Percentiles rank a stretch among this genome's conserved stretches.
Conservation (phyloP, 2,113 vertebrate species). For the Neotragus moschatus region DNA sequence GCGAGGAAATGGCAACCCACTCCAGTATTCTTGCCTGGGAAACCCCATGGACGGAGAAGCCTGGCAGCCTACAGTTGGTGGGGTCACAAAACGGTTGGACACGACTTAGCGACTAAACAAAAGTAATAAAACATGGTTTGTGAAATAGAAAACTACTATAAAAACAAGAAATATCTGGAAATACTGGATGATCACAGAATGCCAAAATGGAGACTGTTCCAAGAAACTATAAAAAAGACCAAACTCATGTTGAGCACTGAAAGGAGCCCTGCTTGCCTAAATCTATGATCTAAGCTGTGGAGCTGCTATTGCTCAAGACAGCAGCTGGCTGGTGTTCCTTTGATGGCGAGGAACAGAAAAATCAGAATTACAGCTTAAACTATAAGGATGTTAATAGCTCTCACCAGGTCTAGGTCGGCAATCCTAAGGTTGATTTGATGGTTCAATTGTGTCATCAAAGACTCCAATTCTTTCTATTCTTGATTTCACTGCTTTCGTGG, state of each 20-base stretch:
- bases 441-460: not conserved
- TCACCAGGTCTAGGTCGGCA: not conserved
- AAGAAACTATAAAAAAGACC: not conserved
- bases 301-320: not conserved
- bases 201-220: not conserved
- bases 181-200: constrained; percentile 9
- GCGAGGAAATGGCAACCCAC: not conserved
- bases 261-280: not conserved
- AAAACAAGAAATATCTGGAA: constrained; percentile 55
- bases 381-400: not conserved
- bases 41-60: not conserved
- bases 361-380: not conserved
- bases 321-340: not conserved
- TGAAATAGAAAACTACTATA: not conserved
- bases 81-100: not conserved
- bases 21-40: not conserved
- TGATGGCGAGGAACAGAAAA: not conserved
- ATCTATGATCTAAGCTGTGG: not conserved
- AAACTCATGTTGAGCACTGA: not conserved
- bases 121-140: constrained; percentile 12
- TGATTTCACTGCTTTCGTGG: not conserved
- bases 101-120: not conserved
- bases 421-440: too few relatives aligned
- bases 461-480: not conserved
- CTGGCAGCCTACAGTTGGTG: not conserved